Evolutionary conservation across 2,113 vertebrate species (phyloP), one percentile per base, ranked within the genome.

Genomic region (Aphelocoma coerulescens): DNA sequence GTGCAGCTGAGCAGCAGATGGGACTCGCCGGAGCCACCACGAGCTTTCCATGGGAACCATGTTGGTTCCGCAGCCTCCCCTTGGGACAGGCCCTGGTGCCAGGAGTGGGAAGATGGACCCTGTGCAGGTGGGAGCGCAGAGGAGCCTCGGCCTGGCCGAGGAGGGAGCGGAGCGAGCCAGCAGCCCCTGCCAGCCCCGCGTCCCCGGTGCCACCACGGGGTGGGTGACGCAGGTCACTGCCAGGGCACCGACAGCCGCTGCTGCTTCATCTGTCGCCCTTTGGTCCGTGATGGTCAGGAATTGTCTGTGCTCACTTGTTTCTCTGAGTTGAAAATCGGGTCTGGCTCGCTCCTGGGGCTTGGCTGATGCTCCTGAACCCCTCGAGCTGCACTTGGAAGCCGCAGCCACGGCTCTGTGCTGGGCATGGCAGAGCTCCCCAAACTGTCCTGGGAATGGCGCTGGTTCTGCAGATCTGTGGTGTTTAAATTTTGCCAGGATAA

Each of bases 401-500:
- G 0, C 76, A 69, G 75, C 2, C 17, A 0, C 1, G 1, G 72
- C 85, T 87, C 62, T 1, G 10, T 59, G 67, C 72, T 0, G 7
- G 74, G 76, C 39, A 10, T 0, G 0, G 37, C 73, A 80, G 41
- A 73, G 43, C 66, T 61, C 37, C 71, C 54, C 67, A 68, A 1
- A 18, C 52, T 8, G 0, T 10, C 58, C 75, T 80, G 80, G 76
- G 87, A 68, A 41, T 2, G 2, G 33, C 21, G 14, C 1, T 1
- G 41, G 17, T 62, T 13, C 19, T 75, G 49, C 83, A 35, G 16
- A 4, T 54, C 28, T 32, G 11, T 24, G 59, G 0, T 32, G 71
- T 3, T 51, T 33, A 12, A 6, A 10, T 63, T 41, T 52, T 61
- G 10, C 62, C 48, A 16, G 54, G 39, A 33, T 20, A 55, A 59